A percentile compares a stretch with the other conserved stretches of the same genome.
These are phyloP conservation scores for Vireo griseus DNA, from an alignment of 2,797 vertebrate genomes.

Conservation along the genomic window DNA sequence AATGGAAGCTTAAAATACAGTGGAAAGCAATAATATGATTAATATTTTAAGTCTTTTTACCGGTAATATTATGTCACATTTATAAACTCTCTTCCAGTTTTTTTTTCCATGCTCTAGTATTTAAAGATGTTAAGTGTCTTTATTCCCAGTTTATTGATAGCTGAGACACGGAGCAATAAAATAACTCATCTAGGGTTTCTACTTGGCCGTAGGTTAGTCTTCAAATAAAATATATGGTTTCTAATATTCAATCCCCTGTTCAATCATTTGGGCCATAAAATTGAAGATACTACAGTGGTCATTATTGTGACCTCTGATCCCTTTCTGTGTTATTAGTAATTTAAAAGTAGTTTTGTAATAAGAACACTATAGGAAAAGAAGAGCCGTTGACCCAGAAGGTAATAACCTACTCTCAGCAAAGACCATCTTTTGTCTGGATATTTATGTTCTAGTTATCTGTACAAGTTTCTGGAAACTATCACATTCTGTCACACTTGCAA, in stretches of 20 bases:
- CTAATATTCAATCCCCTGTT: background rate
- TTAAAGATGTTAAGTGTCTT: background rate
- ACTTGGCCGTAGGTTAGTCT: background rate
- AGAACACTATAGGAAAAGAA: background rate
- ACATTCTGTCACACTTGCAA: background rate
- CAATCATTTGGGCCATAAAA: slow-evolving; percentile 9
- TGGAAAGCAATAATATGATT: background rate
- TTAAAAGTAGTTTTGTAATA: background rate
- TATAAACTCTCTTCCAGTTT: background rate
- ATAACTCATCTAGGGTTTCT: background rate
- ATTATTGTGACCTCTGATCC: slow-evolving; percentile 10
- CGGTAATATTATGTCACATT: background rate
- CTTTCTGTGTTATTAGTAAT: background rate
- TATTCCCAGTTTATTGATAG: background rate
- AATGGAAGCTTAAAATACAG: background rate
- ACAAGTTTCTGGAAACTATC: background rate
- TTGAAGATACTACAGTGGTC: background rate
- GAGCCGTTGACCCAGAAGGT: background rate
- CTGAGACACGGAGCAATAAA: background rate
- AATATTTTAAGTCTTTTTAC: background rate
- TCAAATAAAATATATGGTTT: slow-evolving; percentile 9
- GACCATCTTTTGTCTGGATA: background rate
- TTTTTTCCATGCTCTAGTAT: background rate
- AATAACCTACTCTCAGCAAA: background rate
- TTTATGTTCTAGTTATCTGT: background rate